Conservation (phyloP, 2,888 invertebrate species). For the Deilephila elpenor region DNA sequence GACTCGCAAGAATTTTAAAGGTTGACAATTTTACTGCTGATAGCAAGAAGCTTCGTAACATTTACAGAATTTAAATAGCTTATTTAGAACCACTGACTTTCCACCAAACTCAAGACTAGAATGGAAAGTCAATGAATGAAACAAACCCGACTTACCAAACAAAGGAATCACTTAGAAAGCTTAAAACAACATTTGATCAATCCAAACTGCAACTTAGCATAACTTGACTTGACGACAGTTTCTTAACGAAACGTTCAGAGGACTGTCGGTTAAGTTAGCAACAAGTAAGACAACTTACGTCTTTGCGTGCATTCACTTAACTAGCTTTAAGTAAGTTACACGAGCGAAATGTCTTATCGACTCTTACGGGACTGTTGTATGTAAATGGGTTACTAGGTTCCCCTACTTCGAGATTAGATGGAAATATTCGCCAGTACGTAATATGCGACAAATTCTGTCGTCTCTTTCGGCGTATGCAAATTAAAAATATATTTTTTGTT, state of each 20-base stretch:
- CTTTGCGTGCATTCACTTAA: constrained; percentile 37
- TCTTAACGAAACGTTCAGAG: constrained; percentile 28
- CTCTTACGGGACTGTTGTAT: background rate
- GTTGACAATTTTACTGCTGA: no score
- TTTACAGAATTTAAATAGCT: no score
- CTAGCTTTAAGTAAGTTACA: constrained; percentile 29
- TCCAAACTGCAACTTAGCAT: constrained; percentile 1
- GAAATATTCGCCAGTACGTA: no score
- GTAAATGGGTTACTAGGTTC: background rate
- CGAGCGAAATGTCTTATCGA: constrained; percentile 11
- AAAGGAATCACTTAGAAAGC: background rate
- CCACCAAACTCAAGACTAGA: no score
- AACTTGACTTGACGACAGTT: constrained; percentile 26
- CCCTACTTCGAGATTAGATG: no score
- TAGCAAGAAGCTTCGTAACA: no score
- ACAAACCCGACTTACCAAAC: no score
- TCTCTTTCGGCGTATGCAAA: no score
- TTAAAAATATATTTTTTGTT: no score
- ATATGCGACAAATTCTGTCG: no score
- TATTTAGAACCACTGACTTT: no score
- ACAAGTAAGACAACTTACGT: constrained; percentile 34
- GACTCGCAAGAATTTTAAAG: no score
- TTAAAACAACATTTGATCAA: background rate
- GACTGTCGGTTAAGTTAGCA: constrained; percentile 30
- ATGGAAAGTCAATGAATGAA: background rate